phyloP scores from a whole-genome alignment of 2,113 vertebrate genomes.

The Chroicocephalus ridibundus region DNA sequence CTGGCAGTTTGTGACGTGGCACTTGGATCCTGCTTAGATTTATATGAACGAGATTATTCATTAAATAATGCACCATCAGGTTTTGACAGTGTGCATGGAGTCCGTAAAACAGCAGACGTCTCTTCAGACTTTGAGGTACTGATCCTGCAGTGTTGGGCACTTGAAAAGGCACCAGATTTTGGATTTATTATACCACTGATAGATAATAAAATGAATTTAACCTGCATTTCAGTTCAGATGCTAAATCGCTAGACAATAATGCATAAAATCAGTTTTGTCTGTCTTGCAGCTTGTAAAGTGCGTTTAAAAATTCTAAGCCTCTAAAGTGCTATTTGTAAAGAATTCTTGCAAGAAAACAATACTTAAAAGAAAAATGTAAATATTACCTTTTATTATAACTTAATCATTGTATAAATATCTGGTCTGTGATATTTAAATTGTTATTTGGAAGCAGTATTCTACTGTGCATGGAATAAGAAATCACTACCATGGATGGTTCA shows the following conservation, averaged over 20 bases:
- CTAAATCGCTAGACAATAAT: neutral
- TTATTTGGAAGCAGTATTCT: neutral
- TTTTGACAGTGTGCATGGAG: conserved; percentile 81
- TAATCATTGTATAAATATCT: neutral
- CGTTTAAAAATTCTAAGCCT: neutral
- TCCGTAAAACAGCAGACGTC: neutral
- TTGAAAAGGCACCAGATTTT: neutral
- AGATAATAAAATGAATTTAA: neutral
- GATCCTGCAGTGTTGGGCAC: neutral
- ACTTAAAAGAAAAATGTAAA: neutral
- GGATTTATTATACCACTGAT: neutral
- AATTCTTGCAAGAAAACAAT: neutral
- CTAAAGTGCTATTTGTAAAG: neutral
- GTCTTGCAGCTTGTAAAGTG: neutral
- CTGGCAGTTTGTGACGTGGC: conserved; percentile 84
- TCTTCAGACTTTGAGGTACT: conserved; percentile 83
- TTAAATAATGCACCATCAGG: conserved; percentile 76
- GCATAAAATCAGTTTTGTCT: neutral
- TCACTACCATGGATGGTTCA: neutral
- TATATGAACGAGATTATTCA: conserved; percentile 61
- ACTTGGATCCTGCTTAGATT: conserved; percentile 74
- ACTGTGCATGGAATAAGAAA: neutral
- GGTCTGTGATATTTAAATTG: neutral
- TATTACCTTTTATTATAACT: neutral
- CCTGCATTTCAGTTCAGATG: neutral